A percentile compares a stretch with the other conserved stretches of the same genome.
These are phyloP conservation scores for Choloepus hoffmanni DNA, from an alignment of 2,113 vertebrate species.

Conservation along the genomic window DNA sequence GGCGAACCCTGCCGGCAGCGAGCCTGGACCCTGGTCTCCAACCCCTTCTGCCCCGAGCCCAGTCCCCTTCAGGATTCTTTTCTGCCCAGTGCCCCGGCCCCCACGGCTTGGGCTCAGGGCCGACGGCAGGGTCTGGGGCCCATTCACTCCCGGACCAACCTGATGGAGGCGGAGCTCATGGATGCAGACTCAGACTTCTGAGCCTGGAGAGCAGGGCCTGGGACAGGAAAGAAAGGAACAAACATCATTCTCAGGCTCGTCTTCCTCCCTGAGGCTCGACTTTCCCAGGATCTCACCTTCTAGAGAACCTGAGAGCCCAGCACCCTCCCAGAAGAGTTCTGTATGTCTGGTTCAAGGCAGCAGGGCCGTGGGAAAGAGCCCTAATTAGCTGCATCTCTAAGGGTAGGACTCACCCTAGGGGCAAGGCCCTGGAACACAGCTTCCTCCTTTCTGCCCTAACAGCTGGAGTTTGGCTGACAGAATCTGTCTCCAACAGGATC, in stretches of 20 bases:
- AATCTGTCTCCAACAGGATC: not conserved
- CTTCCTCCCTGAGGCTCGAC: conserved; percentile 7
- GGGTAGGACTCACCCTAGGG: not conserved
- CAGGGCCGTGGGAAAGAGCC: conserved; percentile 51
- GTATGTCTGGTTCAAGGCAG: not conserved
- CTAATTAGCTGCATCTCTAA: not conserved
- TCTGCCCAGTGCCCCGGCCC: conserved; percentile 27
- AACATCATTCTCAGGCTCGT: not conserved
- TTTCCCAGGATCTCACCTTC: not conserved
- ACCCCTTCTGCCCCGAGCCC: conserved; percentile 86
- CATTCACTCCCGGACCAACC: conserved; percentile 94
- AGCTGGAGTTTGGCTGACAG: conserved; percentile 12
- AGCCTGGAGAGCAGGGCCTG: not conserved
- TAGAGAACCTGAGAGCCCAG: not conserved
- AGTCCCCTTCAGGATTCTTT: conserved; percentile 72
- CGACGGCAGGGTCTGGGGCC: conserved; percentile 87
- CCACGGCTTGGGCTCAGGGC: conserved; percentile 85
- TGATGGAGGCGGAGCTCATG: conserved; percentile 95
- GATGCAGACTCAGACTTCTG: conserved; percentile 95
- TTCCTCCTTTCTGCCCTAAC: not conserved
- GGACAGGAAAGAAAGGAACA: not conserved
- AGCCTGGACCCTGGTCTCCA: conserved; percentile 84
- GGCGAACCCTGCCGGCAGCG: conserved; percentile 76
- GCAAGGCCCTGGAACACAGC: not conserved
- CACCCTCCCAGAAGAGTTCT: not conserved